Percentiles rank a stretch among this genome's conserved stretches.
Conservation (phyloP, 1,140 invertebrate genomes). For the Lysiphlebus fabarum region DNA sequence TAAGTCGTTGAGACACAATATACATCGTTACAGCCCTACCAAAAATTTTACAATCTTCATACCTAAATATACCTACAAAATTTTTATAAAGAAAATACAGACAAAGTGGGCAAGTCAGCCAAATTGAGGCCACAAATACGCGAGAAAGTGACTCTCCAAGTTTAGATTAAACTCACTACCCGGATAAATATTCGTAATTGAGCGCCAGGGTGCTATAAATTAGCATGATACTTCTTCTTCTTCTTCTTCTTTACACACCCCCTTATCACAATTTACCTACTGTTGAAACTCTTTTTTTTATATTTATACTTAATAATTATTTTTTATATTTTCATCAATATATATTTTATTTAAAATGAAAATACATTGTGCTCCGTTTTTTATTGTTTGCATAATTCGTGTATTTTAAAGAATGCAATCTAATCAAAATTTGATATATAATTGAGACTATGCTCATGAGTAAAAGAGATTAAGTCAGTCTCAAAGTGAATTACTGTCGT, state of each 20-base stretch:
- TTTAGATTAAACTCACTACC: constrained; percentile 56
- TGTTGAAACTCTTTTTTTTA: no score
- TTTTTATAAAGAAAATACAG: constrained; percentile 1
- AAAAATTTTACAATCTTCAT: constrained; percentile 27
- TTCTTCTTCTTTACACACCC: constrained; percentile 22
- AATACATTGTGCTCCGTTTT: no score
- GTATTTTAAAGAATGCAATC: background rate
- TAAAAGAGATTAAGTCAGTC: constrained; percentile 17
- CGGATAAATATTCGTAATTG: constrained; percentile 58
- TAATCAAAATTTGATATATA: background rate
- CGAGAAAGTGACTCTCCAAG: constrained; percentile 45
- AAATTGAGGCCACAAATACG: constrained; percentile 28
- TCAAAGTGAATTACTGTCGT: constrained; percentile 17
- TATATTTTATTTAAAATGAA: background rate
- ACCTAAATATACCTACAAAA: no score
- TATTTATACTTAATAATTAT: no score
- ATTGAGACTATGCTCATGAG: background rate
- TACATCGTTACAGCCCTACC: constrained; percentile 49
- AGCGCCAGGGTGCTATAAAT: constrained; percentile 57
- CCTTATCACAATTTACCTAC: constrained; percentile 25
- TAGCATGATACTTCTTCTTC: constrained; percentile 53
- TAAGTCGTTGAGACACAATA: constrained; percentile 54
- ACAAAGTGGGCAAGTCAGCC: constrained; percentile 8
- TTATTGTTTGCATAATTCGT: background rate
- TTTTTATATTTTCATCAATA: no score